Evolutionary conservation across 1,140 invertebrate species (phyloP).

Genomic region (Eriocheir sinensis): DNA sequence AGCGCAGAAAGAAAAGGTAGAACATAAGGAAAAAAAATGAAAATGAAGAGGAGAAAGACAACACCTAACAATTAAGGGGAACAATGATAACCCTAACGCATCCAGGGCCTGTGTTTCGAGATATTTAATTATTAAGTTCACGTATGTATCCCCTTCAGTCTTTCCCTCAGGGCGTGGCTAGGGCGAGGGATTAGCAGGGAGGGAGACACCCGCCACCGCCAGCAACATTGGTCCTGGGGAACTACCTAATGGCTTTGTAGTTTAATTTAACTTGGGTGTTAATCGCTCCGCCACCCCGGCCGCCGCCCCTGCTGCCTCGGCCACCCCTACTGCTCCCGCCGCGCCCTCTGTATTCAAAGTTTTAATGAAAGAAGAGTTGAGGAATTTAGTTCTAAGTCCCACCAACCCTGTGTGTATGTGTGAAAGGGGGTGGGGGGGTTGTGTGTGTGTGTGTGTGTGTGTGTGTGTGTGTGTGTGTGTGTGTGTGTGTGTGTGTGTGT

Average conservation of each 20-base stretch:
- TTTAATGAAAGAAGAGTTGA: conserved; percentile 5
- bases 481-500: no score
- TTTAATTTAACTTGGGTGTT: conserved; percentile 17
- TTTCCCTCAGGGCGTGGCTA: neutral
- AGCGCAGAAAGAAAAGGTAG: no score
- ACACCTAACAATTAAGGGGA: no score
- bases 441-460: no score
- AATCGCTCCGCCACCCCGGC: neutral
- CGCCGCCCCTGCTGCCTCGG: neutral
- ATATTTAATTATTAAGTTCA: neutral
- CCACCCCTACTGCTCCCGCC: neutral
- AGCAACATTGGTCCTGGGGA: no score
- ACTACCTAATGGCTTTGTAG: neutral
- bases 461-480: no score
- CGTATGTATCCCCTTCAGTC: neutral
- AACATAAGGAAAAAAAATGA: no score
- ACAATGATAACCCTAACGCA: no score
- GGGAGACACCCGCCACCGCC: neutral
- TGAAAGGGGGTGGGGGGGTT: no score
- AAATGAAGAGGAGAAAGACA: no score
- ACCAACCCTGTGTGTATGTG: no score
- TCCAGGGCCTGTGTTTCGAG: neutral
- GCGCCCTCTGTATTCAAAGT: neutral
- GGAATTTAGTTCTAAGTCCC: neutral
- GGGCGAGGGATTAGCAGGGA: no score